Evolutionary conservation across 2,113 vertebrate species (phyloP).

Genomic region (Grantiella picta): DNA sequence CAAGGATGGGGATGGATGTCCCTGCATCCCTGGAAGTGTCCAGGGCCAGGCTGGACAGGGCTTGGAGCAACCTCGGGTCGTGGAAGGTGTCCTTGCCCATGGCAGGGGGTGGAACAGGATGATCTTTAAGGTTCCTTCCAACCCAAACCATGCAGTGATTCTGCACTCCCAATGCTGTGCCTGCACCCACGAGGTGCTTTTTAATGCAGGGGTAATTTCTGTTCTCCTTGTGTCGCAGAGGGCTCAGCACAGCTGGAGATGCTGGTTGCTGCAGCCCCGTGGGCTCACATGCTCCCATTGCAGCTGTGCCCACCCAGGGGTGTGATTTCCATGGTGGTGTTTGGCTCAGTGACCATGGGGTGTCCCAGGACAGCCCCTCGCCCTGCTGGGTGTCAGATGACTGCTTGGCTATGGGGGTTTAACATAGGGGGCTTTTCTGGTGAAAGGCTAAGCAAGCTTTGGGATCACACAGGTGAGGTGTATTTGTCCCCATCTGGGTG

Average conservation of each 20-base stretch:
- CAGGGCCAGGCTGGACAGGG: not conserved
- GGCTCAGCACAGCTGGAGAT: not conserved
- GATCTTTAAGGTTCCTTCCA: not conserved
- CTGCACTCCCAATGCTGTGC: not conserved
- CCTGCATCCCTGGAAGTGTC: not conserved
- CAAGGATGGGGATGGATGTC: not conserved
- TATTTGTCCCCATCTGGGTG: fast-evolving
- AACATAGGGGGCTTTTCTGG: fast-evolving
- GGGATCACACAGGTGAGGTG: not conserved
- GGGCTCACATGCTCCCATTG: fast-evolving
- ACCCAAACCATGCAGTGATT: not conserved
- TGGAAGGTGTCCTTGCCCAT: not conserved
- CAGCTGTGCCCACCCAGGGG: not conserved
- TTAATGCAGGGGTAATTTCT: fast-evolving
- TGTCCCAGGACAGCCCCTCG: fast-evolving
- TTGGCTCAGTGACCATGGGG: not conserved
- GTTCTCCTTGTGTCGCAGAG: fast-evolving
- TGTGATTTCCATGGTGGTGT: not conserved
- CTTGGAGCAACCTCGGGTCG: not conserved
- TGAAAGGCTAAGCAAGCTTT: not conserved
- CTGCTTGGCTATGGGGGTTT: not conserved
- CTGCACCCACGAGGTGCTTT: fast-evolving
- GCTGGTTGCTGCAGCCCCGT: not conserved
- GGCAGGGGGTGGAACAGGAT: not conserved
- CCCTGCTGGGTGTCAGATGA: fast-evolving